Evolutionary conservation across 2,888 invertebrate species (phyloP).

Genomic region (Autographa gamma): DNA sequence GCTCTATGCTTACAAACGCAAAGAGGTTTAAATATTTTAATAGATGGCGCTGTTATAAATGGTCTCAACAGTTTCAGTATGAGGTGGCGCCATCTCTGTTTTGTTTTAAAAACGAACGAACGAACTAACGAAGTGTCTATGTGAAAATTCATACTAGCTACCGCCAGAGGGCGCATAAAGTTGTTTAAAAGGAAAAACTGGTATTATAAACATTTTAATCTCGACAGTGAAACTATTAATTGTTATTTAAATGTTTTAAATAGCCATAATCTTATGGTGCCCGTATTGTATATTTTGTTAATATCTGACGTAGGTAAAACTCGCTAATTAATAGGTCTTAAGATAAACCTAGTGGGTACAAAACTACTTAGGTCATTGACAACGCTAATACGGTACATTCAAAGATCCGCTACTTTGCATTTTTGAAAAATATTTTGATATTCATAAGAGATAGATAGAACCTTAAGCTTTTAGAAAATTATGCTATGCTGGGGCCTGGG

Average conservation of each 20-base stretch:
- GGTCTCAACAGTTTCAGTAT: not conserved
- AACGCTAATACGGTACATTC: not conserved
- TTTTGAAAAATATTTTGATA: not conserved
- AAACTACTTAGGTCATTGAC: slow-evolving; percentile 4
- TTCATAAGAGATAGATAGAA: no score
- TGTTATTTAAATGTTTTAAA: not conserved
- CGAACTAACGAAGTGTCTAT: not conserved
- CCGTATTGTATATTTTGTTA: not conserved
- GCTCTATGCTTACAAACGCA: not conserved
- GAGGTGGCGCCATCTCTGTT: not conserved
- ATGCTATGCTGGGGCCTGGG: no score
- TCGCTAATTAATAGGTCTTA: not conserved
- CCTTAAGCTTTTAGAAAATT: no score
- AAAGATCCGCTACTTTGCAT: not conserved
- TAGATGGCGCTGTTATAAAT: not conserved
- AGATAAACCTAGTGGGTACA: not conserved
- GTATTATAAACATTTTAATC: not conserved
- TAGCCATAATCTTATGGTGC: not conserved
- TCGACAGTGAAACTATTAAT: not conserved
- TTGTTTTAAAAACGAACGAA: not conserved
- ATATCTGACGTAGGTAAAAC: not conserved
- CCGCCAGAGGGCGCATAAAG: not conserved
- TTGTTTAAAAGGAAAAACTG: not conserved
- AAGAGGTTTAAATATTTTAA: not conserved
- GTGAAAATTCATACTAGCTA: not conserved